These are phyloP conservation scores for Alces alces DNA, from an alignment of 2,113 vertebrate species.

Conservation along the genomic window DNA sequence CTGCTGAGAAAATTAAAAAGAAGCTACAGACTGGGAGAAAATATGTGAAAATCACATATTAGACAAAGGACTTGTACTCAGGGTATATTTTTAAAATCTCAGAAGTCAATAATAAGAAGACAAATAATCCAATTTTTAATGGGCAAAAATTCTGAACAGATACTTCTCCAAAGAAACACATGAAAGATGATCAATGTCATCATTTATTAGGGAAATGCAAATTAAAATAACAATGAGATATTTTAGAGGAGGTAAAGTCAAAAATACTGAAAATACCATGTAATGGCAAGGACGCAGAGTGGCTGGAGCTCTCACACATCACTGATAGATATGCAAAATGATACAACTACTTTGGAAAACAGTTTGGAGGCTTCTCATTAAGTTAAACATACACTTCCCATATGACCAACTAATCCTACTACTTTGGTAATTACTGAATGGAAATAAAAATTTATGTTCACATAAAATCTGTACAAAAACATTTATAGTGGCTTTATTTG, in stretches of 20 bases:
- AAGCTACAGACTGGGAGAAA: neutral
- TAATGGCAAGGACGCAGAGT: neutral
- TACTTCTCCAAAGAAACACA: neutral
- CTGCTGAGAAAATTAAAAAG: neutral
- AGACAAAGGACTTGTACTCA: neutral
- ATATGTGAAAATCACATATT: neutral
- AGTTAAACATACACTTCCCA: neutral
- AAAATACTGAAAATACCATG: neutral
- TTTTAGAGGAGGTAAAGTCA: neutral
- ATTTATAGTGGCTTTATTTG: neutral
- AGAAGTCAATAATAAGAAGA: neutral
- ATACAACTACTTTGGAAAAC: neutral
- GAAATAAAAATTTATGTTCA: conserved; percentile 1
- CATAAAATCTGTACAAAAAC: neutral
- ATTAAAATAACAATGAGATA: neutral
- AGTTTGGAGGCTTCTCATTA: neutral
- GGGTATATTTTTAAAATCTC: neutral
- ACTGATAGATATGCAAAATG: neutral
- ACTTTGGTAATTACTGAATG: neutral
- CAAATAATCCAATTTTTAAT: neutral
- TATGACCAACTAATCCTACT: neutral
- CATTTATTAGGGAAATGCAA: neutral
- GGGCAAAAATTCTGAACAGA: neutral
- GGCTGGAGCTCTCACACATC: neutral
- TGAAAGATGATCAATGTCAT: neutral